These are phyloP conservation scores for Poecile atricapillus DNA, from an alignment of 2,113 vertebrate genomes.

Conservation along the genomic window DNA sequence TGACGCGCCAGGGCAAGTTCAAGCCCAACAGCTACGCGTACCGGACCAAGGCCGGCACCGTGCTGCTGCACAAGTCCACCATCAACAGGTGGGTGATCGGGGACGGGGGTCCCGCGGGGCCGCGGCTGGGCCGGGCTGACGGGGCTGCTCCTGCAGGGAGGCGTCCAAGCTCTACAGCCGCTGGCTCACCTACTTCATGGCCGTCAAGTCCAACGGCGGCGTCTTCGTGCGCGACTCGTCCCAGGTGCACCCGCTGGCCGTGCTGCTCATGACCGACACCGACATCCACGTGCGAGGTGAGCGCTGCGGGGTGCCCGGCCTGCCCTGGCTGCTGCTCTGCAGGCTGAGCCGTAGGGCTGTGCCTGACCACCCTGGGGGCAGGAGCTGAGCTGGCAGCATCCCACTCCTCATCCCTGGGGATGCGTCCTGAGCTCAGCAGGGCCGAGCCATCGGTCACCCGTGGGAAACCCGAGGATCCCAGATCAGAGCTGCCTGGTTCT, in stretches of 20 bases:
- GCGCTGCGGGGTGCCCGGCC: background rate
- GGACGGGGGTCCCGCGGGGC: rapidly evolving
- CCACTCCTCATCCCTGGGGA: background rate
- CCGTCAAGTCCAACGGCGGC: constrained; percentile 83
- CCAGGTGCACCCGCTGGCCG: constrained; percentile 86
- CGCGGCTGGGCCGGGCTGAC: rapidly evolving
- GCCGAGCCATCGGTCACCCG: rapidly evolving
- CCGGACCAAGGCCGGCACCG: constrained; percentile 82
- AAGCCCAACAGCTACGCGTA: constrained; percentile 82
- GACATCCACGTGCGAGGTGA: constrained; percentile 83
- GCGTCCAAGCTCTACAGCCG: constrained; percentile 82
- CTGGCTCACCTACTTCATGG: constrained; percentile 94
- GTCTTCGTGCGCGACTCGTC: constrained; percentile 95
- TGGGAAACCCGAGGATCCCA: background rate
- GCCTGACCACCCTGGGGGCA: background rate
- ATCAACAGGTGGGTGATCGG: constrained; percentile 83
- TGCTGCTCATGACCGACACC: constrained; percentile 89
- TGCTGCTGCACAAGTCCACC: constrained; percentile 90
- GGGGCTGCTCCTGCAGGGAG: constrained; percentile 62
- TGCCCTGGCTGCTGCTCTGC: rapidly evolving
- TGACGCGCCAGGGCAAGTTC: constrained; percentile 89
- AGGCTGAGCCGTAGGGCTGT: background rate
- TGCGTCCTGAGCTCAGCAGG: rapidly evolving
- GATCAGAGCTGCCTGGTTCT: background rate
- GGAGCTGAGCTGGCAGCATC: background rate